Evolutionary conservation across 2,888 invertebrate genomes (phyloP), one percentile per base, ranked within the genome.

Genomic region (Teleogryllus oceanicus): DNA sequence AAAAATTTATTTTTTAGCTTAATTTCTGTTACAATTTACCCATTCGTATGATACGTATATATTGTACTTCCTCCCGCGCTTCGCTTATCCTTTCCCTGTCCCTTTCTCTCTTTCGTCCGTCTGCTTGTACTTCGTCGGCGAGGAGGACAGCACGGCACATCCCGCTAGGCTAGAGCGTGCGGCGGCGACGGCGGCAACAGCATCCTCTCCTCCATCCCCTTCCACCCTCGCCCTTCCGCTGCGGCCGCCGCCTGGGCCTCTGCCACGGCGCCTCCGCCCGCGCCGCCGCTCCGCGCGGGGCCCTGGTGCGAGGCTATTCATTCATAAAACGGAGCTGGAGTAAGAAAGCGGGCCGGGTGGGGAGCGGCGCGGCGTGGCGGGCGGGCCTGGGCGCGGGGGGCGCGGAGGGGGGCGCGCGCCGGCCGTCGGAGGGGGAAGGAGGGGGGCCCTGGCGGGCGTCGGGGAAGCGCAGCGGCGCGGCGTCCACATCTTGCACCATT

Each of bases 291-390:
- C 49, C 16, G 74, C 74, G 50, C 78, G n/a, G 62, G 62, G 16
- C 37, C 82, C 80, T 75, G 80, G 20, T 49, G 81, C 82, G 82
- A 82, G 82, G 80, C 78, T 82, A 82, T 82, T 82, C 82, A 82
- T 82, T 82, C 82, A 82, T 82, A 62, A 62, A 62, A 62, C 62
- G 62, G 62, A 13, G 13, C 62, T 62, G 62, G 62, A 18, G 62
- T 62, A 62, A 62, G 62, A 62, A 62, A 62, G 62, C 62, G 62
- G 16, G 3, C 13, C 16, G 62, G 62, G n/a, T 13, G 62, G 62
- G 62, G 62, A 18, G 62, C n/a, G 16, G 62, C 13, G n/a, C 24
- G 76, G 78, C n/a, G 80, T 18, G 74, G 77, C 50, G 50, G 74
- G 20, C 20, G 20, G 49, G 77, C 74, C 1, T 21, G 51, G 77